Conservation (phyloP, 1,140 invertebrate genomes). For the Sycophaga agraensis region DNA sequence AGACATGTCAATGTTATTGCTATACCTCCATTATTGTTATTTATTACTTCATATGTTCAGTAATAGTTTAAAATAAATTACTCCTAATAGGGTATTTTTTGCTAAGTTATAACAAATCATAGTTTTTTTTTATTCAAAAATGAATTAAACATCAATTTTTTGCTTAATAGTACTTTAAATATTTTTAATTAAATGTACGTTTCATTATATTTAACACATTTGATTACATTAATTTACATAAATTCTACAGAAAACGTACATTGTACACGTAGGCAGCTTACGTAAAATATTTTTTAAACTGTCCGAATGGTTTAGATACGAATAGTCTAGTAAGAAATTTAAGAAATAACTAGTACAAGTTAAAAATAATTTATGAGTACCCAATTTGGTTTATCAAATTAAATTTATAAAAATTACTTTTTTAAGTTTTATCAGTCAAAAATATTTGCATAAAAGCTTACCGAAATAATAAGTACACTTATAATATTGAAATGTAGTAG, state of each 20-base stretch:
- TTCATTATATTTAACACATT: not conserved
- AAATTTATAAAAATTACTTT: too few relatives aligned
- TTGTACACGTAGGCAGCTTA: not conserved
- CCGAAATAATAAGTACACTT: not conserved
- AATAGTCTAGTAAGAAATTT: too few relatives aligned
- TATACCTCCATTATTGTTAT: slow-evolving; percentile 55
- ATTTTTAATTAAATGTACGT: not conserved
- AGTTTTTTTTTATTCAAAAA: not conserved
- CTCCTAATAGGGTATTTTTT: slow-evolving; percentile 11
- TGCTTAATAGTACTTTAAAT: not conserved
- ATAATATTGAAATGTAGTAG: slow-evolving; percentile 16
- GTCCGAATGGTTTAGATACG: not conserved
- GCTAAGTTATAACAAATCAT: not conserved
- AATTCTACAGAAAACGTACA: not conserved
- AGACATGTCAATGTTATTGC: slow-evolving; percentile 56
- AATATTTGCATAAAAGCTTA: slow-evolving; percentile 5
- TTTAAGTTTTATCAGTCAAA: too few relatives aligned
- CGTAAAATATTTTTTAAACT: not conserved
- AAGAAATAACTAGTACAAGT: not conserved
- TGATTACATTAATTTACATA: not conserved
- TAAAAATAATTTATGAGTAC: too few relatives aligned
- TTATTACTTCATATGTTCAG: slow-evolving; percentile 56
- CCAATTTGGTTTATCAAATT: too few relatives aligned
- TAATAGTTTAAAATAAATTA: slow-evolving; percentile 31
- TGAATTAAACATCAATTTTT: not conserved